phyloP scores from a whole-genome alignment of 1,140 invertebrate genomes.

The Callitettix versicolor region DNA sequence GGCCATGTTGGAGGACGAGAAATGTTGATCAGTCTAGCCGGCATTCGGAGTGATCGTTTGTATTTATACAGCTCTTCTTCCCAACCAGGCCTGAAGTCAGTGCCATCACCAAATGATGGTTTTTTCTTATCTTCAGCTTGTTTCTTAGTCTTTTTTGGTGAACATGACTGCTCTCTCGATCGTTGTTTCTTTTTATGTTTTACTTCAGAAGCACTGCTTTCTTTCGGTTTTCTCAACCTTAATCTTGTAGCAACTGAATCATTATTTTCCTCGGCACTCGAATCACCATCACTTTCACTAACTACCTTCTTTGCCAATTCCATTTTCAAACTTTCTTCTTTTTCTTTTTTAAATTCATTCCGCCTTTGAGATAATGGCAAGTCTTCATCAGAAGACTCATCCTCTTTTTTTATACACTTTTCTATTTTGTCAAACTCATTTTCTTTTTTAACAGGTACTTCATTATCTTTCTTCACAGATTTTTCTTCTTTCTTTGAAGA shows the following conservation, averaged over 20 bases:
- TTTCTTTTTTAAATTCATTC: constrained; percentile 14
- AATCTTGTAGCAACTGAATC: constrained; percentile 4
- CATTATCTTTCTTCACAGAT: background rate
- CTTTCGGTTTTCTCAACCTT: constrained; percentile 12
- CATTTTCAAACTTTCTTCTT: constrained; percentile 1
- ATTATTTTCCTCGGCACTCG: constrained; percentile 10
- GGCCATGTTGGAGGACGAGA: constrained; percentile 32
- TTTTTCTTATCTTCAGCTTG: constrained; percentile 17
- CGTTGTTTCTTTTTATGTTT: constrained; percentile 7
- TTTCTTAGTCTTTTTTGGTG: constrained; percentile 16
- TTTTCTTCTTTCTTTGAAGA: background rate
- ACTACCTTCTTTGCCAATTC: constrained; percentile 14
- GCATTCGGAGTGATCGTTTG: constrained; percentile 68
- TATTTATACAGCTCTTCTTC: constrained; percentile 69
- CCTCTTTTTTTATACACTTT: background rate
- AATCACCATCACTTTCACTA: constrained; percentile 7
- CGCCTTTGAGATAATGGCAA: constrained; percentile 3
- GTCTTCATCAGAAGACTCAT: constrained; percentile 14
- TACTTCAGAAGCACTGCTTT: constrained; percentile 6
- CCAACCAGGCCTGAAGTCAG: constrained; percentile 54
- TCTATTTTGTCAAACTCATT: background rate
- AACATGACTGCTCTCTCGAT: background rate
- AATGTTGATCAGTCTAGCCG: constrained; percentile 61
- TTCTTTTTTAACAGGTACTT: constrained; percentile 5
- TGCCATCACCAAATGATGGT: constrained; percentile 18